Base-by-base conservation (phyloP, 2,888 invertebrate genomes). In the Gastracanthus pulcherrimus region DNA sequence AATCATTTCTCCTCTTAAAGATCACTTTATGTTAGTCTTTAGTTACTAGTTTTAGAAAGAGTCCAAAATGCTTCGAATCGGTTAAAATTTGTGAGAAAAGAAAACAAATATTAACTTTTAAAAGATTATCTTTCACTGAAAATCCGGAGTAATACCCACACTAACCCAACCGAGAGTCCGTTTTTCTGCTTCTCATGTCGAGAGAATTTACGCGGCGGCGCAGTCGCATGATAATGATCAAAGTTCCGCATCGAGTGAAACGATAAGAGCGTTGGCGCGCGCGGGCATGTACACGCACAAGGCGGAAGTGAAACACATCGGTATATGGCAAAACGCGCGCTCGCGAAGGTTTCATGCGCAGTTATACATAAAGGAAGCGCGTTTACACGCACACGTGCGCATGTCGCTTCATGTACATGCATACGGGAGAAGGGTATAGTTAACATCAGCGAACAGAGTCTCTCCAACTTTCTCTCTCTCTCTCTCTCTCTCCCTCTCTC, bases 201-300 rank as follows among this genome's bases (percentile, higher is more conserved):
- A 38, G 71, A 26, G 23, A 55, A 70, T 64, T 31, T 34, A 48
- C 34, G 16, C 48, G n/a, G n/a, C n/a, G n/a, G n/a, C n/a, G n/a
- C n/a, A n/a, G n/a, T n/a, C n/a, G n/a, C n/a, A n/a, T n/a, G n/a
- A n/a, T n/a, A n/a, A n/a, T n/a, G 41, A 55, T 76, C 66, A 67
- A 76, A 76, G 55, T 76, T 76, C 29, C 55, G 38, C 58, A 75
- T 64, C 23, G 19, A 55, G 7, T 13, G 23, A 34, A 69, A 48
- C n/a, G 77, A 70, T 70, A 62, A 77, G 26, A 34, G 31, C 38
- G 13, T 19, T 6, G 6, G 7, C 45, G 26, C 26, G 45, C 4
- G 13, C 3, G 3, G 16, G n/a, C n/a, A n/a, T 16, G 11, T 4
- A 38, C 13, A 58, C 7, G 31, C 62, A 45, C 26, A 76, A 51